phyloP scores from a whole-genome alignment of 1,140 invertebrate genomes.

The Doryteuthis pealeii region DNA sequence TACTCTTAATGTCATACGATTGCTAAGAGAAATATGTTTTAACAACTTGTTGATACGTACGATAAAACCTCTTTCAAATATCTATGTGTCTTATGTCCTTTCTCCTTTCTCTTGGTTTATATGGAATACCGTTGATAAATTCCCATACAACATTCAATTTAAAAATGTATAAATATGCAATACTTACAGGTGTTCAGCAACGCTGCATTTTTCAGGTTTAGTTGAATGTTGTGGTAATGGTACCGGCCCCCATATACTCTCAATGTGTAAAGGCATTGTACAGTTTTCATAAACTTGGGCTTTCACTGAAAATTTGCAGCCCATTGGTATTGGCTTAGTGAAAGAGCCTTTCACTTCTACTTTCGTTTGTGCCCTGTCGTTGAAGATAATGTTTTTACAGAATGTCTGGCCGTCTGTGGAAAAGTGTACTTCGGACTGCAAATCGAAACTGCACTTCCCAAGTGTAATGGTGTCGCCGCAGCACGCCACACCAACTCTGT shows the following conservation, averaged over 20 bases:
- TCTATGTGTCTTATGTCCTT: no score
- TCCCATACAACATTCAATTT: no score
- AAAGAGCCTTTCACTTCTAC: neutral
- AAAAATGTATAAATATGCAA: neutral
- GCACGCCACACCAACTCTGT: neutral
- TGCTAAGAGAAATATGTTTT: no score
- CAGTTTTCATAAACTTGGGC: slow-evolving; percentile 35
- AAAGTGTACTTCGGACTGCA: neutral
- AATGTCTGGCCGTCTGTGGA: neutral
- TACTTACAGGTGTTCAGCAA: slow-evolving; percentile 54
- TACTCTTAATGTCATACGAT: no score
- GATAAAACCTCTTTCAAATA: no score
- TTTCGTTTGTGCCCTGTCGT: neutral
- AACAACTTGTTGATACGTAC: no score
- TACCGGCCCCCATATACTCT: slow-evolving; percentile 54
- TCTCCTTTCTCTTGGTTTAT: no score
- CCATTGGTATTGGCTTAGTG: neutral
- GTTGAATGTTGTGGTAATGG: slow-evolving; percentile 43
- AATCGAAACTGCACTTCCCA: neutral
- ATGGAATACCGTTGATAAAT: no score
- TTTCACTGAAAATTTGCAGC: slow-evolving; percentile 19
- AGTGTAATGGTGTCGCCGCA: neutral
- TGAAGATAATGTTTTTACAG: neutral
- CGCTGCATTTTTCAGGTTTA: slow-evolving; percentile 49
- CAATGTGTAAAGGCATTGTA: slow-evolving; percentile 53